A percentile compares a stretch with the other conserved stretches of the same genome.
Evolutionary conservation across 2,888 invertebrate genomes (phyloP).

Genomic region (Gymnocheta viridis): DNA sequence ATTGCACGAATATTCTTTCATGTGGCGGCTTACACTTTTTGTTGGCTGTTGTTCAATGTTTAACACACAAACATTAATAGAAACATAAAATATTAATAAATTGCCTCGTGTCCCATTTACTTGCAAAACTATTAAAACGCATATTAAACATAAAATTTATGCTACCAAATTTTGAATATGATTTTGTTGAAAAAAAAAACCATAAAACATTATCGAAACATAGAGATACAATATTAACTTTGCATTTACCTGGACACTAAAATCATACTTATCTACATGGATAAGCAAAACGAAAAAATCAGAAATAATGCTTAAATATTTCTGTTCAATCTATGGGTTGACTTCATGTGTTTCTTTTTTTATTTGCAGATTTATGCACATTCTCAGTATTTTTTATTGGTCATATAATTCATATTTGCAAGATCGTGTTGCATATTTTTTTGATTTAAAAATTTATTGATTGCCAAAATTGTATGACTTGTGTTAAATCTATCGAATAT

Average conservation of each 20-base stretch:
- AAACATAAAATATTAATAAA: constrained; percentile 63
- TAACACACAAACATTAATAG: constrained; percentile 28
- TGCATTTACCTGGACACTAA: too few relatives aligned
- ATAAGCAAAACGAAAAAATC: background rate
- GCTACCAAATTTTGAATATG: constrained; percentile 59
- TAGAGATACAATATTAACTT: background rate
- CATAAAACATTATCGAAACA: background rate
- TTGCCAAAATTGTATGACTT: constrained; percentile 56
- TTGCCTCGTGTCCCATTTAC: constrained; percentile 63
- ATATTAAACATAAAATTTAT: constrained; percentile 66
- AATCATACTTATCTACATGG: background rate
- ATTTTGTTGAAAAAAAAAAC: constrained; percentile 9
- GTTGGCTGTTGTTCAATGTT: constrained; percentile 21
- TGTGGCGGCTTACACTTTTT: background rate
- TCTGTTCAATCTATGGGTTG: background rate
- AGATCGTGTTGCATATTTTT: constrained; percentile 25
- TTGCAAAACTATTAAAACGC: constrained; percentile 66
- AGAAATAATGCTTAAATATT: constrained; percentile 20
- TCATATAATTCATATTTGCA: constrained; percentile 36
- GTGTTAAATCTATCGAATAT: constrained; percentile 38
- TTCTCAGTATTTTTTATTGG: constrained; percentile 49
- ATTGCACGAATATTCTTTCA: background rate
- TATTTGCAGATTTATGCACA: constrained; percentile 52
- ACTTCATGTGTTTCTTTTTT: background rate
- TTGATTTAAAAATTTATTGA: constrained; percentile 60